phyloP scores from a whole-genome alignment of 2,113 vertebrate genomes.

The Laticauda laticaudata region DNA sequence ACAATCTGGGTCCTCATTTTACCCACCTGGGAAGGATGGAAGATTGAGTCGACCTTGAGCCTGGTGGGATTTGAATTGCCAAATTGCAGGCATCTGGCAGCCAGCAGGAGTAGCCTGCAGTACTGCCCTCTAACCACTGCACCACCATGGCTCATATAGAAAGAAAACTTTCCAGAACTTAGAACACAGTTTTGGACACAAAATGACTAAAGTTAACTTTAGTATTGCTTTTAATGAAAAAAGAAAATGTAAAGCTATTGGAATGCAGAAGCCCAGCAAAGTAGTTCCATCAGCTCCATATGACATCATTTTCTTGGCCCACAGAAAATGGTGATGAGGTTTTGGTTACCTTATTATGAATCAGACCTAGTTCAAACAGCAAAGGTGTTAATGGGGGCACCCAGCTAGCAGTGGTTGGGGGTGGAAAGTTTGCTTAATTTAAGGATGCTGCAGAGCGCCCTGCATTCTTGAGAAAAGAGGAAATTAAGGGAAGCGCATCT shows the following conservation, averaged over 20 bases:
- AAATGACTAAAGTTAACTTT: not conserved
- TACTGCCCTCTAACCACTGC: too few species aligned
- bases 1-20: too few species aligned
- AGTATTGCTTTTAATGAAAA: not conserved
- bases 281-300: not conserved
- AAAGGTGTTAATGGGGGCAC: not conserved
- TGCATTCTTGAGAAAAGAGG: slow-evolving; percentile 26
- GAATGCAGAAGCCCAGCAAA: slow-evolving; percentile 17
- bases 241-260: not conserved
- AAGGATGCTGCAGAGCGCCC: slow-evolving; percentile 33
- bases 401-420: not conserved
- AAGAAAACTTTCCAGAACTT: not conserved
- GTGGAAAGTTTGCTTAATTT: slow-evolving; percentile 39
- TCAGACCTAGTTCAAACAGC: slow-evolving; percentile 20
- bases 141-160: not conserved
- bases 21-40: too few species aligned
- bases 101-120: too few species aligned
- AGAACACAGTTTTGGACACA: not conserved
- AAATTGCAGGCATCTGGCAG: too few species aligned
- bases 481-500: slow-evolving; percentile 38
- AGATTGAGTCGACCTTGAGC: too few species aligned
- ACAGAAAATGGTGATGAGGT: slow-evolving; percentile 23
- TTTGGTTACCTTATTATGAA: slow-evolving; percentile 31
- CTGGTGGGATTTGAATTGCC: too few species aligned
- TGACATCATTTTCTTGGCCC: not conserved